Evolutionary conservation across 2,113 vertebrate species (phyloP).

Genomic region (Mirza zaza): DNA sequence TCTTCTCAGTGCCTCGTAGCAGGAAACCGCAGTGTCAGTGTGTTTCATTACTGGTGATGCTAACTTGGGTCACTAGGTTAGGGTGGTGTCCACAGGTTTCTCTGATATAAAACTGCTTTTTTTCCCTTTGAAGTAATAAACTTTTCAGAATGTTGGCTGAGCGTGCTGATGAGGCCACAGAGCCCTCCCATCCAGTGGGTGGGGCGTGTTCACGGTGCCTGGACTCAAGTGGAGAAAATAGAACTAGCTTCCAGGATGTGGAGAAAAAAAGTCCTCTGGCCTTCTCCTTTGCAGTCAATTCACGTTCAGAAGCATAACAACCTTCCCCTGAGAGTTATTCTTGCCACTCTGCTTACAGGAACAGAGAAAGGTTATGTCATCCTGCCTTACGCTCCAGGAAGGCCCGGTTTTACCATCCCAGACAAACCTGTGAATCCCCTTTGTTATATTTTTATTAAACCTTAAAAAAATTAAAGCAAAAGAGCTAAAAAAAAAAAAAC

Average conservation of each 20-base stretch:
- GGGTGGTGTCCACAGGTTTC: background rate
- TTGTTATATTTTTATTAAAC: conserved; percentile 3
- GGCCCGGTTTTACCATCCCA: background rate
- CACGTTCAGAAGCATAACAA: background rate
- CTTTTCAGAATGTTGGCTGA: background rate
- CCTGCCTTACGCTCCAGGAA: background rate
- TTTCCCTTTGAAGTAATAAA: conserved; percentile 12
- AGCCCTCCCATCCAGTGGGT: background rate
- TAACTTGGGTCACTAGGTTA: background rate
- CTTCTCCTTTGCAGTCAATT: background rate
- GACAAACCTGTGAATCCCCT: background rate
- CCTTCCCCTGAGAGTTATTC: conserved; percentile 1
- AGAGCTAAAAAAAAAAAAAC: background rate
- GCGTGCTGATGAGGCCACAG: background rate
- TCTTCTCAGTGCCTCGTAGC: background rate
- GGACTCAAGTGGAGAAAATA: background rate
- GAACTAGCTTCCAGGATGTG: background rate
- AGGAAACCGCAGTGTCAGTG: background rate
- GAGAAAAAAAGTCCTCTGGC: background rate
- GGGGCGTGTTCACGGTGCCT: background rate
- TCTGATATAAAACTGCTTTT: background rate
- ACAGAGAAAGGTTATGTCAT: background rate
- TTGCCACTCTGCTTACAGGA: conserved; percentile 20
- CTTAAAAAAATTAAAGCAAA: conserved; percentile 24
- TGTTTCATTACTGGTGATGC: background rate